These are phyloP conservation scores for Aurelia aurita complex sp. Pacific DNA, from an alignment of 30 jellyfish, hydroid and myxozoan genomes.

Conservation along the genomic window DNA sequence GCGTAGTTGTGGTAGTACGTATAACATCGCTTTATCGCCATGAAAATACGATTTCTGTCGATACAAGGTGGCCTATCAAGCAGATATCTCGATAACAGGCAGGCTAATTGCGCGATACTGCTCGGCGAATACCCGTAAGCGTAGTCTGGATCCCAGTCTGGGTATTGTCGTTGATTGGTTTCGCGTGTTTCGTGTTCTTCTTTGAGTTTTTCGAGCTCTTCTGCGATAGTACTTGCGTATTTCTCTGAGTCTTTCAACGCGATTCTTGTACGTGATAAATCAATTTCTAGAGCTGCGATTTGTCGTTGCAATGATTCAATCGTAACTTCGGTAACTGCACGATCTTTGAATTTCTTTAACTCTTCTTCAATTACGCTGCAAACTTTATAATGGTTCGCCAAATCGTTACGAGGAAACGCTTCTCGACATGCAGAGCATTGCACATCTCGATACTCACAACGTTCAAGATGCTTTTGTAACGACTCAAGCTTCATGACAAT, in stretches of 20 bases:
- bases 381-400: slow-evolving; percentile 71
- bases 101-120: slow-evolving; percentile 89
- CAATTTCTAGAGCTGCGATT: slow-evolving; percentile 83
- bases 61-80: slow-evolving; percentile 84
- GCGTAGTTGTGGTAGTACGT: slow-evolving; percentile 93
- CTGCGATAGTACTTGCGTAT: slow-evolving; percentile 64
- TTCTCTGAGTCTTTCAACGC: slow-evolving; percentile 71
- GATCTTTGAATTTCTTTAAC: slow-evolving; percentile 32
- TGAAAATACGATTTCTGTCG: slow-evolving; percentile 90
- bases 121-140: slow-evolving; percentile 97
- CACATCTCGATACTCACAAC: slow-evolving; percentile 89
- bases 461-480: slow-evolving; percentile 57
- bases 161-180: slow-evolving; percentile 54
- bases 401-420: slow-evolving; percentile 64
- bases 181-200: slow-evolving; percentile 70
- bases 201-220: slow-evolving; percentile 74
- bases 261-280: slow-evolving; percentile 65
- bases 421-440: slow-evolving; percentile 85
- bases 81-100: slow-evolving; percentile 72
- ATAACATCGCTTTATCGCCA: slow-evolving; percentile 95
- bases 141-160: slow-evolving; percentile 94
- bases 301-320: slow-evolving; percentile 76
- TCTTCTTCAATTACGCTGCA: slow-evolving; percentile 83
- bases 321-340: slow-evolving; percentile 47
- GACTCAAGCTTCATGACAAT: slow-evolving; percentile 82